Base-by-base conservation (phyloP, 2,113 vertebrate species). In the Mesocricetus auratus region DNA sequence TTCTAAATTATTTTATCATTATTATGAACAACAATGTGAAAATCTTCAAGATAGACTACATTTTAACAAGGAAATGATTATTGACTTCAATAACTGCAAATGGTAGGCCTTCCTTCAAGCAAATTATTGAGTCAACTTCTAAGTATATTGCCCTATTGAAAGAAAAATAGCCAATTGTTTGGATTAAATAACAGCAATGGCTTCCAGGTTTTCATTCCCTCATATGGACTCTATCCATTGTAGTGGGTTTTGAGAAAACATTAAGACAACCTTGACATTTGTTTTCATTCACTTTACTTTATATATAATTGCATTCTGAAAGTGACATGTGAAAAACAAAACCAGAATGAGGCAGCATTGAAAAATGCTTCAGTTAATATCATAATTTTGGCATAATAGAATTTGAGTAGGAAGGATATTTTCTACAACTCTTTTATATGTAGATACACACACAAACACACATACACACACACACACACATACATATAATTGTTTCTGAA, bases 241-340 rank as follows among this genome's bases (percentile, higher is more conserved):
- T 93, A 90, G 88, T 17, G 8, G 15, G 6, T 95, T 79, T 45
- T 87, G 39, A 96, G 82, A 36, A 95, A 94, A 87, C 16, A 83
- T 29, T 91, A 89, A 88, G 33, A 90, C 16, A 91, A 60, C 3
- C 21, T 24, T 17, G 64, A 31, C 3, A 86, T 45, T 95, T 88
- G 45, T 68, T 88, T 92, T 33, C 26, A 86, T 56, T 93, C 39
- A 45, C 19, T 62, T 85, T 56, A 69, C 75, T 86, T 89, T 90
- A 92, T 77, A 91, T 91, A 90, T 21, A 66, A 94, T 60, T 3
- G 68, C 2, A 47, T 86, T 75, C 62, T 64, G 33, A 42, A 42
- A n/a, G 3, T 73, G 12, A 91, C 19, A 5, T 69, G 7, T 86
- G 24, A 92, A 64, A 92, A 11, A 89, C 29, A 3, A 93, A 91